A percentile compares a stretch with the other conserved stretches of the same genome.
phyloP scores from a whole-genome alignment of 2,797 vertebrate species.

The Poecilia wingei region DNA sequence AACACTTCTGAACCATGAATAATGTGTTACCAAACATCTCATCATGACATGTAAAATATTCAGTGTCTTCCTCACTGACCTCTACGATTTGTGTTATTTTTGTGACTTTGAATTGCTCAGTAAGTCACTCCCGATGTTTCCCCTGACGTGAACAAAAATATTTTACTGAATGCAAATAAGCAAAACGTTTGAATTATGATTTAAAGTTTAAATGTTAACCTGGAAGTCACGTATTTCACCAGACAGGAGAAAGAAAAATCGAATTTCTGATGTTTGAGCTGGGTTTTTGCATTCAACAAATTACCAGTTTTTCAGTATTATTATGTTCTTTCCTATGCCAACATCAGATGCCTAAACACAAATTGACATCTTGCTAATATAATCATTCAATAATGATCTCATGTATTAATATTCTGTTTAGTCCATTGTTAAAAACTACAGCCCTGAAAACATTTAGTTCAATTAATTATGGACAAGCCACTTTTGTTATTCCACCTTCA shows the following conservation, averaged over 20 bases:
- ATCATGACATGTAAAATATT: neutral
- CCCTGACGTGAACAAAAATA: neutral
- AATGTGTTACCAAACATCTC: neutral
- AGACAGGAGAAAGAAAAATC: neutral
- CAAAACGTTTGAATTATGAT: neutral
- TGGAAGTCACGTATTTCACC: neutral
- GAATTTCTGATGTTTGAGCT: neutral
- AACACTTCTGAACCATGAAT: neutral
- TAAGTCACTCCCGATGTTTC: neutral
- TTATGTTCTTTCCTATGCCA: neutral
- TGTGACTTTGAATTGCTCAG: neutral
- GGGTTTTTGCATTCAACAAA: neutral
- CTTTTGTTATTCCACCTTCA: neutral
- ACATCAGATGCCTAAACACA: neutral
- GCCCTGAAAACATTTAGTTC: neutral
- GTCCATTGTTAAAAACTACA: neutral
- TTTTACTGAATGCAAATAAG: neutral
- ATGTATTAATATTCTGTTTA: neutral
- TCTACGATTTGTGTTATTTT: neutral
- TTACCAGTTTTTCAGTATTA: neutral
- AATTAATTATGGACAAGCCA: neutral
- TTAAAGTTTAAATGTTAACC: neutral
- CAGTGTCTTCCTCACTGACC: neutral
- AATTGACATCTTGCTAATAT: neutral
- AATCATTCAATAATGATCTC: neutral